Percentiles rank a stretch among this genome's conserved stretches.
phyloP scores from a whole-genome alignment of 2,113 vertebrate genomes.

The Gnathonemus longibarbis region DNA sequence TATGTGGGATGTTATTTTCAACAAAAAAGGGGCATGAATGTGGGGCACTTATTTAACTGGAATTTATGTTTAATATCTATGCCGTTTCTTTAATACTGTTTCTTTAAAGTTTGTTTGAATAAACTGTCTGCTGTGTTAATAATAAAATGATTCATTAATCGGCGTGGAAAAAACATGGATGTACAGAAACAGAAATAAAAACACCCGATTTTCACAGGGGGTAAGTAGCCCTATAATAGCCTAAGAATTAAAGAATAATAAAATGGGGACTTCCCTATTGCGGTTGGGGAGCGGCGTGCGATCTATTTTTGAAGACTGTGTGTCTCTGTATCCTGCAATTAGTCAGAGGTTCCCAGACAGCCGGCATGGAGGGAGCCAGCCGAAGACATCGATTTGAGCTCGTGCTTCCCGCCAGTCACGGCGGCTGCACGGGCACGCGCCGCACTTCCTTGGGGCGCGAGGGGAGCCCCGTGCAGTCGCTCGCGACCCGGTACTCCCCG shows the following conservation, averaged over 20 bases:
- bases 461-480: not conserved
- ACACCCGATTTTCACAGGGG: not conserved
- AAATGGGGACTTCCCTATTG: not conserved
- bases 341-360: conserved; percentile 13
- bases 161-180: not conserved
- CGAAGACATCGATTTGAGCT: not conserved
- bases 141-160: not conserved
- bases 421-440: not conserved
- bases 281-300: not conserved
- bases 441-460: not conserved
- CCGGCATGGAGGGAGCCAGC: not conserved
- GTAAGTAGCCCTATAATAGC: not conserved
- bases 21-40: not conserved
- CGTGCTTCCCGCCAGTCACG: not conserved
- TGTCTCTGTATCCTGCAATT: conserved; percentile 4
- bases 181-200: not conserved
- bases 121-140: not conserved
- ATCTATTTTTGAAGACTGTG: not conserved
- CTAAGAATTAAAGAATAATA: not conserved
- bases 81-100: not conserved
- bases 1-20: not conserved
- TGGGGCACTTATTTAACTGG: not conserved
- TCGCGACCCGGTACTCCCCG: not conserved
- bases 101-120: not conserved
- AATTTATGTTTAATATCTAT: not conserved